Evolutionary conservation across 2,113 vertebrate species (phyloP).

Genomic region (Passer montanus): DNA sequence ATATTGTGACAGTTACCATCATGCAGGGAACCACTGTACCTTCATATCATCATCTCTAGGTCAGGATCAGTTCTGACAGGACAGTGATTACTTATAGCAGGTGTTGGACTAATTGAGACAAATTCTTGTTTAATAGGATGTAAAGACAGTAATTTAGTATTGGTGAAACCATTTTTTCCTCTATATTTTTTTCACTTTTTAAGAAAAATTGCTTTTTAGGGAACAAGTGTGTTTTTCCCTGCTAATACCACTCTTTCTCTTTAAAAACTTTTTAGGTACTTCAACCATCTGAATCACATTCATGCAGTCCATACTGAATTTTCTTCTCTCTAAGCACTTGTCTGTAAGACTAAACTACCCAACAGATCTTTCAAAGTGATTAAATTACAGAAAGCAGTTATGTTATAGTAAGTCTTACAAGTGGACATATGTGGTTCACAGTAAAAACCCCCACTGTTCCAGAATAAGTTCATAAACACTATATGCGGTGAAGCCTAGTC

Average conservation of each 20-base stretch:
- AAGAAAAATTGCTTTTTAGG: neutral
- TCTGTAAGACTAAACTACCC: neutral
- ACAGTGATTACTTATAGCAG: neutral
- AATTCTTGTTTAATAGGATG: neutral
- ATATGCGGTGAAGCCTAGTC: neutral
- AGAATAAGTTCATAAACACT: neutral
- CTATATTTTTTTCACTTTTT: neutral
- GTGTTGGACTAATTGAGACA: neutral
- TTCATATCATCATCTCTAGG: neutral
- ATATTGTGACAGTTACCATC: neutral
- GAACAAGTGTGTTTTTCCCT: neutral
- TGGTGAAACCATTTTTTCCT: neutral
- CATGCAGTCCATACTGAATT: neutral
- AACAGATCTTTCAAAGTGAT: neutral
- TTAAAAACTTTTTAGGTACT: neutral
- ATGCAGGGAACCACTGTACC: neutral
- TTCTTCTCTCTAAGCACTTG: neutral
- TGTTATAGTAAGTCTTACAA: neutral
- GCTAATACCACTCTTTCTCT: neutral
- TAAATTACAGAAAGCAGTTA: neutral
- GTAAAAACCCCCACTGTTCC: rapidly evolving
- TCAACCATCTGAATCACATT: neutral
- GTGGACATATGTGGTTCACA: neutral
- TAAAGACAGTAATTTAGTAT: neutral
- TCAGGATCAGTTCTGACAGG: neutral